Base-by-base conservation (phyloP, 2,797 vertebrate species). In the Thaleichthys pacificus region DNA sequence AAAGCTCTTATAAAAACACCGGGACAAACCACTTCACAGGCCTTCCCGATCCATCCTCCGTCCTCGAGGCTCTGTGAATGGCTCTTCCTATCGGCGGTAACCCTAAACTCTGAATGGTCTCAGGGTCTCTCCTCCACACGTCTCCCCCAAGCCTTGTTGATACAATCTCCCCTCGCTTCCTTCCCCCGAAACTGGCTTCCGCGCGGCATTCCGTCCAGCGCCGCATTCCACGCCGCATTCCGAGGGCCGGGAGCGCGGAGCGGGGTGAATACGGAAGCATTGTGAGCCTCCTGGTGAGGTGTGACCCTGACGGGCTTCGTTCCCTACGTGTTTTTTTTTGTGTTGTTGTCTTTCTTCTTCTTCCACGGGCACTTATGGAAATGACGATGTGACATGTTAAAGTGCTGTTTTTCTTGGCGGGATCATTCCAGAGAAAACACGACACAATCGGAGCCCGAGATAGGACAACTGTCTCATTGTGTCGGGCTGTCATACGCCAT, bases 351-450 rank as follows among this genome's bases (percentile, higher is more conserved):
- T 82, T 78, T 76, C 56, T 24, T 63, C 60, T 63, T 61, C 42
- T 75, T 70, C 67, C 68, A 57, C 64, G 61, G 63, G 42, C 66
- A 24, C 75, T 81, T 76, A 69, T 85, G 86, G 76, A 89, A 93
- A 93, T 89, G 84, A 88, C n/a, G 80, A 88, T 89, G 84, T 86
- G 91, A 89, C 91, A 88, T 87, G 86, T 87, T 80, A 91, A 93
- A 93, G 89, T 87, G 85, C 72, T 84, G 87, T n/a, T 91, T 92
- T 93, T 90, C 84, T 89, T 88, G 75, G 76, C 69, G 67, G 84
- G 80, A 82, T 81, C 85, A 84, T 81, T 81, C 73, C 84, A 71
- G 79, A 21, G 73, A 85, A 89, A 90, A 82, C 78, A 76, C 82
- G 68, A 88, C 86, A 89, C 85, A 90, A 89, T 88, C 84, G 83